phyloP scores from a whole-genome alignment of 2,888 invertebrate species.

The Bombylius discolor region DNA sequence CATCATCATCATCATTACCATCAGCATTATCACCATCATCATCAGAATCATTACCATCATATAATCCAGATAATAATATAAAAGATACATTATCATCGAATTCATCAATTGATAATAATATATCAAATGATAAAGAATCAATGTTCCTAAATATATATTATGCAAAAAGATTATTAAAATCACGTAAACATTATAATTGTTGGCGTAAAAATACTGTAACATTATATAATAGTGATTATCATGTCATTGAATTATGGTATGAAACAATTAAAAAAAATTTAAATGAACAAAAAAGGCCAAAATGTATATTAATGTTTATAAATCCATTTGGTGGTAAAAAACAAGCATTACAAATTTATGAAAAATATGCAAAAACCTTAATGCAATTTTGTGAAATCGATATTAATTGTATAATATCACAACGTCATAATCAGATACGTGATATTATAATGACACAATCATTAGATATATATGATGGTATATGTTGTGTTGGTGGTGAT shows the following conservation, averaged over 20 bases:
- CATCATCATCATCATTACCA: slow-evolving; percentile 25
- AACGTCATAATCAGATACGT: slow-evolving; percentile 62
- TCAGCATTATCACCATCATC: slow-evolving; percentile 24
- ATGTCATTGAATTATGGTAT: slow-evolving; percentile 50
- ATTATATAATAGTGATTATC: slow-evolving; percentile 45
- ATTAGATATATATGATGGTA: slow-evolving; percentile 49
- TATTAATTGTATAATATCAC: slow-evolving; percentile 53
- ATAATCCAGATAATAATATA: background rate
- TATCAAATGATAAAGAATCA: slow-evolving; percentile 28
- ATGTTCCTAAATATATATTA: slow-evolving; percentile 46
- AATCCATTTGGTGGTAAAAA: slow-evolving; percentile 75
- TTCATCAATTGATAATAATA: too few species aligned
- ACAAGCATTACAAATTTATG: slow-evolving; percentile 57
- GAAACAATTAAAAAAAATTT: slow-evolving; percentile 40
- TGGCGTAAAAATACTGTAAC: slow-evolving; percentile 45
- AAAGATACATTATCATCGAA: slow-evolving; percentile 13
- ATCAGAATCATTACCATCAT: background rate
- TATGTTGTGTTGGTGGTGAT: slow-evolving; percentile 76
- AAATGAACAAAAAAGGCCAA: slow-evolving; percentile 43
- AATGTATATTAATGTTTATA: slow-evolving; percentile 60
- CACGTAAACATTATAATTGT: slow-evolving; percentile 41
- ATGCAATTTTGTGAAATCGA: slow-evolving; percentile 52
- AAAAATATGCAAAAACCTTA: slow-evolving; percentile 55
- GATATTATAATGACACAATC: slow-evolving; percentile 47
- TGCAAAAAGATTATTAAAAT: slow-evolving; percentile 32